Evolutionary conservation across 2,797 vertebrate genomes (phyloP).

Genomic region (Myotis pilosus): DNA sequence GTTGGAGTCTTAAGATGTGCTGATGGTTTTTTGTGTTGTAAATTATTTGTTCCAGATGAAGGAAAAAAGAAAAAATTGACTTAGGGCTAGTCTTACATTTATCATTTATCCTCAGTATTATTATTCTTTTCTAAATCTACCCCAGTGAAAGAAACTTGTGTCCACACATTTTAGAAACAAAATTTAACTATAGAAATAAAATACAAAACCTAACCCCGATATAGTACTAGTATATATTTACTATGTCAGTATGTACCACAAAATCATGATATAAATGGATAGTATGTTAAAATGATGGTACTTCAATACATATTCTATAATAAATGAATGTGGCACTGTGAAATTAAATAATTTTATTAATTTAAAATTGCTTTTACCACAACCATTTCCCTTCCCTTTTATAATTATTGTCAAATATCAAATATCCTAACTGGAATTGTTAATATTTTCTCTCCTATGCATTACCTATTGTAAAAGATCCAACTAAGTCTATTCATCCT

Average conservation of each 20-base stretch:
- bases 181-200: constrained; percentile 24
- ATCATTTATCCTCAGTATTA: constrained; percentile 52
- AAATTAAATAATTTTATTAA: background rate
- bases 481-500: background rate
- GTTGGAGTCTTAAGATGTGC: constrained; percentile 14
- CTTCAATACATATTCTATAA: background rate
- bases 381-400: background rate
- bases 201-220: background rate
- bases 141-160: constrained; percentile 31
- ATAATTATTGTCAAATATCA: constrained; percentile 1
- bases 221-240: background rate
- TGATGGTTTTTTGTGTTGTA: constrained; percentile 40
- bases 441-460: background rate
- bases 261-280: background rate
- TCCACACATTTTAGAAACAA: constrained; percentile 41
- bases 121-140: background rate
- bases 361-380: constrained; percentile 16
- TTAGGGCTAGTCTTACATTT: constrained; percentile 40
- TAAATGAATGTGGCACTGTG: background rate
- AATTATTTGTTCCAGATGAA: constrained; percentile 58
- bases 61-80: constrained; percentile 59
- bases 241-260: background rate
- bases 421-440: background rate
- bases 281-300: background rate
- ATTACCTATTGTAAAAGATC: background rate